A percentile compares a stretch with the other conserved stretches of the same genome.
Evolutionary conservation across 2,797 vertebrate genomes (phyloP).

Genomic region (Coluber constrictor): DNA sequence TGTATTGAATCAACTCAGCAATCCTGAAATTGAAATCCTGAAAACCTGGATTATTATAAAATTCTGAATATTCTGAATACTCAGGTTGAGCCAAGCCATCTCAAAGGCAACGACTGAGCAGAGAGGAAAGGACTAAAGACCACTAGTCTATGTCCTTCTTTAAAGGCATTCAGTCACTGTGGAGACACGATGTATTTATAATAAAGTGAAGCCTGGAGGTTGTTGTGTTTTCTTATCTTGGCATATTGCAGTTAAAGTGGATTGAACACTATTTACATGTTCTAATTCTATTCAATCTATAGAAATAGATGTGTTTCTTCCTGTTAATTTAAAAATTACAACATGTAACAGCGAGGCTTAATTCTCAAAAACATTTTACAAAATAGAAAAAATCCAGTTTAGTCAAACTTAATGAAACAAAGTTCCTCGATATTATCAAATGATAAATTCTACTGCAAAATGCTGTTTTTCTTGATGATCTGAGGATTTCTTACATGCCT

Average conservation of each 20-base stretch:
- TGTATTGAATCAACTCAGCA: background rate
- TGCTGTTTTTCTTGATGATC: background rate
- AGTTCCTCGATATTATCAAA: background rate
- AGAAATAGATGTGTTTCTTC: background rate
- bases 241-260: background rate
- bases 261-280: background rate
- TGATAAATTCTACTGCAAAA: background rate
- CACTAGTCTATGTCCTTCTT: background rate
- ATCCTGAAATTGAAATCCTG: background rate
- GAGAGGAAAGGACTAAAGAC: background rate
- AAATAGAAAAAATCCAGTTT: background rate
- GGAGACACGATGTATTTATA: background rate
- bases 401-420: background rate
- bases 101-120: background rate
- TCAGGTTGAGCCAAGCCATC: background rate
- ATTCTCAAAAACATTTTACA: background rate
- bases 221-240: background rate
- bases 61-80: too few relatives aligned
- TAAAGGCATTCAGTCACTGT: background rate
- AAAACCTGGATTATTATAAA: background rate
- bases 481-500: background rate
- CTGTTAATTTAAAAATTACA: background rate
- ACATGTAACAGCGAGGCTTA: background rate
- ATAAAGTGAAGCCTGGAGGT: background rate
- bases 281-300: background rate